phyloP scores from a whole-genome alignment of 1,140 invertebrate species.

The Amphibalanus amphitrite region DNA sequence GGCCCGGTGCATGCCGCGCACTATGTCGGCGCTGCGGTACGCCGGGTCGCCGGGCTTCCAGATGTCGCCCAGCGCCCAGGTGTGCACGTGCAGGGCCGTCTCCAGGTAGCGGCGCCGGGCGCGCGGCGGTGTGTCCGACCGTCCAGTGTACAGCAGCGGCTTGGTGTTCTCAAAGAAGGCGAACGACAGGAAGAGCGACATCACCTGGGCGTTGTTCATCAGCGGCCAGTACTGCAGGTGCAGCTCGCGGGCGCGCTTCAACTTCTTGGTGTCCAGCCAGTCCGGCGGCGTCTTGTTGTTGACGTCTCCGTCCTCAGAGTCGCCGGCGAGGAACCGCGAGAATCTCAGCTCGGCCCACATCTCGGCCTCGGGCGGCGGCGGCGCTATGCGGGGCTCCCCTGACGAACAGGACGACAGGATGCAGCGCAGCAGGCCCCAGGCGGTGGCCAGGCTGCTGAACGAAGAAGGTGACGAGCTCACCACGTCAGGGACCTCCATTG shows the following conservation, averaged over 20 bases:
- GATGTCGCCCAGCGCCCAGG: constrained; percentile 52
- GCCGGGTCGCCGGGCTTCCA: constrained; percentile 27
- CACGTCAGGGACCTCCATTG: no score
- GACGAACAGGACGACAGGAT: no score
- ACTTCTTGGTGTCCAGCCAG: constrained; percentile 12
- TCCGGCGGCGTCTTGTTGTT: neutral
- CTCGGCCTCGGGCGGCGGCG: no score
- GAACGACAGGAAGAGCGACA: constrained; percentile 19
- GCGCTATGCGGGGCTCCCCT: no score
- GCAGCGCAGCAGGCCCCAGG: no score
- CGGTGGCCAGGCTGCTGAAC: no score
- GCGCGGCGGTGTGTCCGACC: constrained; percentile 29
- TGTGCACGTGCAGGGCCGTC: constrained; percentile 46
- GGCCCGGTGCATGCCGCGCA: constrained; percentile 19
- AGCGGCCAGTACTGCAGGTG: constrained; percentile 12
- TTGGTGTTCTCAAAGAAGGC: constrained; percentile 21
- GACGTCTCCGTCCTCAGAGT: no score
- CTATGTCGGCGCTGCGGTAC: constrained; percentile 27
- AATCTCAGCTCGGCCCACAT: no score
- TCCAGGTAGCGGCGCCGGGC: constrained; percentile 58
- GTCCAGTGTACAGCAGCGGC: constrained; percentile 24
- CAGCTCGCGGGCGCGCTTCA: constrained; percentile 9
- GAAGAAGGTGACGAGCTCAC: no score
- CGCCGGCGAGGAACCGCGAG: no score
- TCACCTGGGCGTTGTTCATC: constrained; percentile 13